These are phyloP conservation scores for Cryptotis parvus DNA, from an alignment of 2,113 vertebrate genomes.

Conservation along the genomic window DNA sequence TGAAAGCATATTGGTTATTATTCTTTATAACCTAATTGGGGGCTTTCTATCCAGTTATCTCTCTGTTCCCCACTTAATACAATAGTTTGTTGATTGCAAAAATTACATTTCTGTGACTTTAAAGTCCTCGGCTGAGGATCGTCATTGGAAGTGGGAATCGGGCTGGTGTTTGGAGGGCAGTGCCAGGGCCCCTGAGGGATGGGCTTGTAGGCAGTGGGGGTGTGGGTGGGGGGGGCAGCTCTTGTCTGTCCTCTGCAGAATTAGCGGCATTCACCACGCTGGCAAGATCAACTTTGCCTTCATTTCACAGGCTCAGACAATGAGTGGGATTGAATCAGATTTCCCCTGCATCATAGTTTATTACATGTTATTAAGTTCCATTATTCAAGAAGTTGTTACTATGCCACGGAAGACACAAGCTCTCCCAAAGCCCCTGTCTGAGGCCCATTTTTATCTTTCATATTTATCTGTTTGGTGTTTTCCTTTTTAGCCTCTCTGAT, in stretches of 20 bases:
- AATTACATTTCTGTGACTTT: slow-evolving; percentile 79
- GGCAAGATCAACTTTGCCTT: slow-evolving; percentile 70
- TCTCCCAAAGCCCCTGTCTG: slow-evolving; percentile 45
- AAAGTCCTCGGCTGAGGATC: slow-evolving; percentile 77
- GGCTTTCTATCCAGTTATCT: slow-evolving; percentile 62
- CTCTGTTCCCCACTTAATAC: slow-evolving; percentile 73
- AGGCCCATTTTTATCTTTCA: background rate
- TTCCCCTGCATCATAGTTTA: slow-evolving; percentile 74
- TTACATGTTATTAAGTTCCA: slow-evolving; percentile 77
- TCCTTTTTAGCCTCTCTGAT: background rate
- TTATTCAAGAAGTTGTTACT: slow-evolving; percentile 76
- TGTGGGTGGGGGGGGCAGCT: too few relatives aligned
- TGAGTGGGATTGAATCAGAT: slow-evolving; percentile 66
- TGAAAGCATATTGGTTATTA: slow-evolving; percentile 81
- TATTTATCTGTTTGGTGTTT: too few relatives aligned
- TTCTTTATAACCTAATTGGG: slow-evolving; percentile 79
- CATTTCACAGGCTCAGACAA: slow-evolving; percentile 68
- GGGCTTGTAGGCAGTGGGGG: slow-evolving; percentile 49
- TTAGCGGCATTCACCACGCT: slow-evolving; percentile 31
- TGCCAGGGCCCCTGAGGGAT: slow-evolving; percentile 51
- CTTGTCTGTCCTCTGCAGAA: slow-evolving; percentile 21
- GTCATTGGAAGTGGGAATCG: slow-evolving; percentile 66
- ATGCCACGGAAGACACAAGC: background rate
- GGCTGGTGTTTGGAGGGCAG: slow-evolving; percentile 58
- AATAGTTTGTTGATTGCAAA: slow-evolving; percentile 81